These are phyloP conservation scores for Elgaria multicarinata DNA, from an alignment of 2,113 vertebrate genomes.

Conservation along the genomic window DNA sequence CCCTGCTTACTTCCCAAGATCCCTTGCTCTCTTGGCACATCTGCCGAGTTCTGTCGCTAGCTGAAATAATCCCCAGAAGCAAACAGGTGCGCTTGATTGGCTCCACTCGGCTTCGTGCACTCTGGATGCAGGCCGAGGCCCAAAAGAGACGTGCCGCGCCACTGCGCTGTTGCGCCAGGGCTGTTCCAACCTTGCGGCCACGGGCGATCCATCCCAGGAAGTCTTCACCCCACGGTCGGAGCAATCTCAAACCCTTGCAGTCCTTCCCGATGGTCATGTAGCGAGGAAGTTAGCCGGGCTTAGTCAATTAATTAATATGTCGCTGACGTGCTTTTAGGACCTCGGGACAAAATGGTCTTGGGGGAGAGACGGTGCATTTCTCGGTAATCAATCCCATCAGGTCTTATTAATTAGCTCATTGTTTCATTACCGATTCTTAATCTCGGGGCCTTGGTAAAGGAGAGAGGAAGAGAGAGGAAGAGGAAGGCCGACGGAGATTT, in stretches of 20 bases:
- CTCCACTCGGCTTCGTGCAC: accelerated
- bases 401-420: slow-evolving; percentile 16
- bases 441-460: background rate
- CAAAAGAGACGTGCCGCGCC: background rate
- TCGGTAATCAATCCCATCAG: slow-evolving; percentile 23
- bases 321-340: background rate
- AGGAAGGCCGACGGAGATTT: background rate
- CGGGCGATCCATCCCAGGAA: background rate
- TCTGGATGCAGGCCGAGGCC: background rate
- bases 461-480: too few species aligned
- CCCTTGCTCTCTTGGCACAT: background rate
- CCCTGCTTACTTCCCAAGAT: background rate
- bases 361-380: background rate
- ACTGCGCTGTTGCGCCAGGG: background rate
- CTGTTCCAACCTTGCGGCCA: background rate
- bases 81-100: background rate
- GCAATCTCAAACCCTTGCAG: background rate
- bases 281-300: background rate
- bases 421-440: slow-evolving; percentile 30
- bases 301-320: background rate
- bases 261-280: background rate
- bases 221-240: background rate
- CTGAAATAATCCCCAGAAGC: background rate
- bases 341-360: background rate
- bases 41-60: background rate